These are phyloP conservation scores for Epinephelus lanceolatus DNA, from an alignment of 2,113 vertebrate species.

Conservation along the genomic window DNA sequence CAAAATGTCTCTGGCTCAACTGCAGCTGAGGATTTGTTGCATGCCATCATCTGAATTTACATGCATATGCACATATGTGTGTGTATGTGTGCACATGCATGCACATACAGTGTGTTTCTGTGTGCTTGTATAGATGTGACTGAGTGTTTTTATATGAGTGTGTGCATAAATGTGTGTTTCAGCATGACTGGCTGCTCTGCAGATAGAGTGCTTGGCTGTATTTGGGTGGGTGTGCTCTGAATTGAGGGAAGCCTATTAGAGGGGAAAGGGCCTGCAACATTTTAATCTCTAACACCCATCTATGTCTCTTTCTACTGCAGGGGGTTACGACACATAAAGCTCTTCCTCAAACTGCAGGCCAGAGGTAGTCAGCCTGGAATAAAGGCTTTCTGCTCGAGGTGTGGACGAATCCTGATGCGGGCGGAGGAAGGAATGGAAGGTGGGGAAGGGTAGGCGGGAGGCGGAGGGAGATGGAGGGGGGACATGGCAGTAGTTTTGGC, in stretches of 20 bases:
- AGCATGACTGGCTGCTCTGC: constrained; percentile 35
- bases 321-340: constrained; percentile 60
- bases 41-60: neutral
- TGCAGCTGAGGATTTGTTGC: neutral
- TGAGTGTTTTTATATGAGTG: neutral
- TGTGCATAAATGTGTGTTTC: constrained; percentile 30
- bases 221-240: constrained; percentile 61
- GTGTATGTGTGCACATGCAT: neutral
- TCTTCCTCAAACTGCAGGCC: constrained; percentile 51
- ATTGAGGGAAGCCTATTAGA: constrained; percentile 56
- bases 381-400: constrained; percentile 63
- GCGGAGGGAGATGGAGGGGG: neutral
- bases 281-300: constrained; percentile 63
- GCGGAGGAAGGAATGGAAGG: constrained; percentile 31
- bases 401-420: constrained; percentile 65
- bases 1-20: neutral
- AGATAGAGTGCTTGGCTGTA: constrained; percentile 41
- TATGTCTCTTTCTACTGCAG: constrained; percentile 48
- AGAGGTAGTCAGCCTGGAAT: constrained; percentile 28
- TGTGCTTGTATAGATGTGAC: neutral
- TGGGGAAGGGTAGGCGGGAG: constrained; percentile 1
- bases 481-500: constrained; percentile 56
- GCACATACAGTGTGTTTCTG: neutral
- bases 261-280: constrained; percentile 54
- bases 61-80: neutral